Percentiles rank a stretch among this genome's conserved stretches.
Evolutionary conservation across 1,140 invertebrate genomes (phyloP).

Genomic region (Planococcus citri): DNA sequence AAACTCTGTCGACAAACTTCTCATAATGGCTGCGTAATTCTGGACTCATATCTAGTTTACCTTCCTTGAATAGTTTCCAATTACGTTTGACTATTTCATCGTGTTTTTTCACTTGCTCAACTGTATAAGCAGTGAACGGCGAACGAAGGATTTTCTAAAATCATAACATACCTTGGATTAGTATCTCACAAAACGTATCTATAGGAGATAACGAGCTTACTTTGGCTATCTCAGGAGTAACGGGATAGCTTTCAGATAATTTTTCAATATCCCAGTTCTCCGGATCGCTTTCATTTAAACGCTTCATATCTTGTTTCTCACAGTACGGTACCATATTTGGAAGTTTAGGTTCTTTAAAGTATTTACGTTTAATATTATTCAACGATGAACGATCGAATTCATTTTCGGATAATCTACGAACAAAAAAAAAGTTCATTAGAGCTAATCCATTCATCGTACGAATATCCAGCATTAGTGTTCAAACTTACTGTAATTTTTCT

Average conservation of each 20-base stretch:
- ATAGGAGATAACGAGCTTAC: slow-evolving; percentile 13
- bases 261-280: slow-evolving; percentile 57
- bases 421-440: not conserved
- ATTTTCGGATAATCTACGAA: not conserved
- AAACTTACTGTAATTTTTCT: not conserved
- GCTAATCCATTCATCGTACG: not conserved
- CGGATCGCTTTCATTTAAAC: slow-evolving; percentile 50
- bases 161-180: no score
- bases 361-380: slow-evolving; percentile 26
- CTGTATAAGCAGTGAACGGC: not conserved
- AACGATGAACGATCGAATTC: slow-evolving; percentile 16
- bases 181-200: no score
- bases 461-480: no score
- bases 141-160: not conserved
- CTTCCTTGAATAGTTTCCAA: slow-evolving; percentile 16
- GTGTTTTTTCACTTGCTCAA: slow-evolving; percentile 1
- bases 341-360: slow-evolving; percentile 30
- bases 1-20: not conserved
- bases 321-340: slow-evolving; percentile 66
- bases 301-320: slow-evolving; percentile 69
- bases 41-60: not conserved
- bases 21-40: not conserved
- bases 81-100: slow-evolving; percentile 11
- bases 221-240: slow-evolving; percentile 43
- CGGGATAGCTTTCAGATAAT: slow-evolving; percentile 67